Base-by-base conservation (phyloP, 2,113 vertebrate species). In the Gymnobelideus leadbeateri region DNA sequence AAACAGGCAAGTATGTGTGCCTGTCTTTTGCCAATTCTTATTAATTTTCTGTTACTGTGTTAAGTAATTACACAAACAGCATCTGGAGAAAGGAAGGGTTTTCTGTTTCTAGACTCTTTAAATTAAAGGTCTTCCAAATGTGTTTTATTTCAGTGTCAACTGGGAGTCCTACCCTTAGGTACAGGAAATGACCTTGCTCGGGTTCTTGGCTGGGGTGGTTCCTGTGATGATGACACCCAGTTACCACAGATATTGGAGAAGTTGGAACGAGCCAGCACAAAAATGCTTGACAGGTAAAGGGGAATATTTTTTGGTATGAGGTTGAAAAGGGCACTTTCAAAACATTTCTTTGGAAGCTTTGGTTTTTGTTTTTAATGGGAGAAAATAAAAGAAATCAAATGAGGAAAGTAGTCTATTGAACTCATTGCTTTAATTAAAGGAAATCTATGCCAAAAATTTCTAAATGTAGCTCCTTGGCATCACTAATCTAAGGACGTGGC, bases 171-270 rank as follows among this genome's bases (percentile, higher is more conserved):
- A 94, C 99, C 99, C 0, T 96, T 99, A 97, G 99, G 99, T 91
- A 99, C 99, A 8, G 99, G 99, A 94, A 99, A 99, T 93, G 99
- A 99, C 97, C 98, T 99, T 46, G 99, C 99, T 0, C 99, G 99
- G n/a, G 99, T 99, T 51, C 99, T 99, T 52, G 99, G 99, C 23
- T 99, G 99, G 99, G 99, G 99, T 91, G 99, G 99, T 1, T 99
- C 99, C 0, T 99, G 99, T 91, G 99, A 99, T 19, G 99, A 99
- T 8, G 99, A 99, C 96, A 99, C 99, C 0, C 99, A 99, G 89
- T 99, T 99, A 96, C 99, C 99, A 55, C 99, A 99, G 98, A 99
- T 99, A 95, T 98, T 99, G 96, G 99, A 99, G 98, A 99, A 99
- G 97, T 97, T 99, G 94, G 99, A 99, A 98, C 98, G 99, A 94